Conservation (phyloP, 2,888 invertebrate genomes). For the Ectobius pallidus region DNA sequence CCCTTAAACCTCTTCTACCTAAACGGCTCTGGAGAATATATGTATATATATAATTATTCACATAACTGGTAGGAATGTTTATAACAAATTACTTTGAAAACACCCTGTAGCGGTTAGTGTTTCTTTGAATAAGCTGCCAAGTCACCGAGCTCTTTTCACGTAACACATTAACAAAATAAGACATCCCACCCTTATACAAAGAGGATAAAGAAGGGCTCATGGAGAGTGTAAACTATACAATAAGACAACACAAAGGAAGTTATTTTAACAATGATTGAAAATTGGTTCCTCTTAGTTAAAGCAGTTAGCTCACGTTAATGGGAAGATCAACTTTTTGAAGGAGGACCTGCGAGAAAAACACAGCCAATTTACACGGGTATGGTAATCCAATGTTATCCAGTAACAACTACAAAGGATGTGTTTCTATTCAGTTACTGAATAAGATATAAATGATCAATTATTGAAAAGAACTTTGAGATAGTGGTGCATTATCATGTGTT, state of each 20-base stretch:
- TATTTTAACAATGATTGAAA: slow-evolving; percentile 23
- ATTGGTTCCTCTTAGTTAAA: slow-evolving; percentile 24
- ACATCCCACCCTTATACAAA: slow-evolving; percentile 22
- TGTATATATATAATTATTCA: too few species aligned
- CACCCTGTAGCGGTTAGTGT: neutral
- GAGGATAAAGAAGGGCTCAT: slow-evolving; percentile 16
- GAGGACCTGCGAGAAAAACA: neutral
- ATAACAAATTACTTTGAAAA: too few species aligned
- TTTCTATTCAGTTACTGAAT: too few species aligned
- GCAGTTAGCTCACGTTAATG: slow-evolving; percentile 15
- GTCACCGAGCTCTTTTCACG: slow-evolving; percentile 22
- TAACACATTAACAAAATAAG: slow-evolving; percentile 21
- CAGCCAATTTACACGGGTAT: too few species aligned
- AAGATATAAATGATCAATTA: too few species aligned
- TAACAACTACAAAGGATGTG: too few species aligned
- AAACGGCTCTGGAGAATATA: too few species aligned
- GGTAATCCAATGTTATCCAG: too few species aligned
- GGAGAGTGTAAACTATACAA: slow-evolving; percentile 26
- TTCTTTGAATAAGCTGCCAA: neutral
- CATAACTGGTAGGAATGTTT: too few species aligned
- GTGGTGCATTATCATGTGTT: too few species aligned
- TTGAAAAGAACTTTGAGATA: too few species aligned
- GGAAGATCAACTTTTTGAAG: neutral
- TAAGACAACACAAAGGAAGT: slow-evolving; percentile 22
- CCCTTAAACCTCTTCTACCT: too few species aligned